Evolutionary conservation across 1,140 invertebrate genomes (phyloP).

Genomic region (Berghia stephanieae): DNA sequence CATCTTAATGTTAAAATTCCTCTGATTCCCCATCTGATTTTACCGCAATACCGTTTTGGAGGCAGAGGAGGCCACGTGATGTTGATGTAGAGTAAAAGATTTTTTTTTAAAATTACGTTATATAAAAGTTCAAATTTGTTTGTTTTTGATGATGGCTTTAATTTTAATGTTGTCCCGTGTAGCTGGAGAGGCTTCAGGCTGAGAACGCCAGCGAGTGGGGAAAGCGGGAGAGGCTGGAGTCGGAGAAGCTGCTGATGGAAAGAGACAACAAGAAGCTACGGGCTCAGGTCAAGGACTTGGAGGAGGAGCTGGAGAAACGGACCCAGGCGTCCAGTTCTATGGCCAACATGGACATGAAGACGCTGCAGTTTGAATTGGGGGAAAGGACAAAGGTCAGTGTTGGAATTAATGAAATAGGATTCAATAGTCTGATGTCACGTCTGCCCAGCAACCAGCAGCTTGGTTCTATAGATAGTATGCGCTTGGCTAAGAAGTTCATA

Average conservation of each 20-base stretch:
- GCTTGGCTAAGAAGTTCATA: too few species aligned
- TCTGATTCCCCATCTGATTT: too few species aligned
- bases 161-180: slow-evolving; percentile 37
- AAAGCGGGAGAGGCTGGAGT: slow-evolving; percentile 86
- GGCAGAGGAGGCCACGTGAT: too few species aligned
- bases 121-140: background rate
- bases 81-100: too few species aligned
- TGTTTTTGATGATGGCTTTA: slow-evolving; percentile 23
- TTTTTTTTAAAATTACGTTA: background rate
- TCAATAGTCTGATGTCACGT: background rate
- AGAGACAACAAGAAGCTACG: slow-evolving; percentile 89
- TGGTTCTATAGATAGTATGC: too few species aligned
- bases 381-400: slow-evolving; percentile 78
- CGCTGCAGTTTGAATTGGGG: slow-evolving; percentile 78
- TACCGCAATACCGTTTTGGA: too few species aligned
- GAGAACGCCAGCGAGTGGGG: slow-evolving; percentile 95
- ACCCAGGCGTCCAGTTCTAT: slow-evolving; percentile 65
- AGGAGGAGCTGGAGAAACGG: slow-evolving; percentile 75
- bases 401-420: too few species aligned
- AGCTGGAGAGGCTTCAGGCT: slow-evolving; percentile 84
- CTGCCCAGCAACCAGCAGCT: too few species aligned
- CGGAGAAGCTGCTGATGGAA: slow-evolving; percentile 86
- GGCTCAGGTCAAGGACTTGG: slow-evolving; percentile 78
- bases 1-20: background rate
- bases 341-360: slow-evolving; percentile 75